Base-by-base conservation (phyloP, 1,140 invertebrate genomes). In the Ceratina calcarata region DNA sequence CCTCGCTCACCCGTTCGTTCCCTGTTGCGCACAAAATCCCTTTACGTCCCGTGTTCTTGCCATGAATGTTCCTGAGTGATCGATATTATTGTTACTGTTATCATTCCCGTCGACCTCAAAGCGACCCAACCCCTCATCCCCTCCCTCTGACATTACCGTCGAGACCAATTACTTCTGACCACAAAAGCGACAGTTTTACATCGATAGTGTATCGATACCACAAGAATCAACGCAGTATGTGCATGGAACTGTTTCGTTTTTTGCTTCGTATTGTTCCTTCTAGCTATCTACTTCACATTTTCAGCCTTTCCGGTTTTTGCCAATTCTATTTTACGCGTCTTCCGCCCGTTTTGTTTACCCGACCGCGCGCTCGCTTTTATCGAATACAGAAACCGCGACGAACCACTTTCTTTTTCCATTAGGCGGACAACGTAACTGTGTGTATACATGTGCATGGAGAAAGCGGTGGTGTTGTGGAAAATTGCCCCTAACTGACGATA, bases 1-100 rank as follows among this genome's bases (percentile, higher is more conserved):
- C 20, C 49, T 49, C 32, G 24, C 27, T 15, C 49, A 32, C 4
- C 4, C 27, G 53, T 15, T 55, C 64, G 18, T 45, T 74, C 32
- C n/a, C 78, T 32, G 53, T 61, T 58, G 70, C 51, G 27, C 72
- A 62, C 78, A 68, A 45, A 69, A 73, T 51, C 45, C 71, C 37
- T 74, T 55, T 55, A 37, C 18, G 27, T 32, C 27, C 27, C 27
- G 1, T 32, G 27, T 32, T 32, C 27, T 32, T 32, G 27, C 27
- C 27, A 4, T 32, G 27, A 32, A 4, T 2, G 27, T 32, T 32
- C 27, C 27, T 32, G 27, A 58, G 51, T 80, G 77, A 80, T 82
- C 81, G 81, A 82, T 82, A 82, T 80, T 82, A 69, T 80, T 69
- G 81, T 80, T 64, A 79, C 74, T 76, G 77, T 80, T 81, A 65